phyloP scores from a whole-genome alignment of 92 coral and sea anemone species.

The Parazoanthus darwini region DNA sequence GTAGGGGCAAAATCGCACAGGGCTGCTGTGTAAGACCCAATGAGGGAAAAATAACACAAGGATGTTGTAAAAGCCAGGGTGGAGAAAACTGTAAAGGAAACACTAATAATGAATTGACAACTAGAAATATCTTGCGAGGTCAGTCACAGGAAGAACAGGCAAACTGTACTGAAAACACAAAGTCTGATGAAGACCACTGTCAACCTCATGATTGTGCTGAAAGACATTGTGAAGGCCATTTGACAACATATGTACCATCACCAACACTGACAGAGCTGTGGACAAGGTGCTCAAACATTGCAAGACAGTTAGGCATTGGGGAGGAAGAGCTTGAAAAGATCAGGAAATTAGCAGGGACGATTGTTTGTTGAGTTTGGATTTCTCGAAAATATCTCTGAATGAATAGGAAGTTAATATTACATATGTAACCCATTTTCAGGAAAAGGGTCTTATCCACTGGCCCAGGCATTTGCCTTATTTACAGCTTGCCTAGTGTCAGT shows the following conservation, averaged over 20 bases:
- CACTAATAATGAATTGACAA: not conserved
- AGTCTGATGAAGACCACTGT: not conserved
- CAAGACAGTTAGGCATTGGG: conserved; percentile 13
- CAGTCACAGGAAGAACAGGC: not conserved
- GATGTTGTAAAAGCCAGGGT: not conserved
- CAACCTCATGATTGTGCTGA: not conserved
- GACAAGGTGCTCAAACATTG: conserved; percentile 2
- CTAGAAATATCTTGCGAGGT: not conserved
- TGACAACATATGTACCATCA: not conserved
- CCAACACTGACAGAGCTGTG: conserved; percentile 27
- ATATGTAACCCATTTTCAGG: too few relatives aligned
- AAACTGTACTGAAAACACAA: not conserved
- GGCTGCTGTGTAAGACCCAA: not conserved
- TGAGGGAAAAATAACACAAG: not conserved
- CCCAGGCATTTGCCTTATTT: too few relatives aligned
- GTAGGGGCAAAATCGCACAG: not conserved
- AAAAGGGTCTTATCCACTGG: too few relatives aligned
- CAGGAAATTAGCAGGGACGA: not conserved
- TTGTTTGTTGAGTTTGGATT: not conserved
- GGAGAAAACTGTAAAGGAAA: not conserved
- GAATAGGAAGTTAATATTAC: too few relatives aligned
- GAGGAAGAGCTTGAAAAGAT: conserved; percentile 15
- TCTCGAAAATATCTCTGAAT: not conserved
- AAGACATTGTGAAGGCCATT: not conserved
- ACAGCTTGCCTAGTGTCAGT: too few relatives aligned